These are phyloP conservation scores for Tetanocera ferruginea DNA, from an alignment of 2,888 invertebrate species.

Conservation along the genomic window DNA sequence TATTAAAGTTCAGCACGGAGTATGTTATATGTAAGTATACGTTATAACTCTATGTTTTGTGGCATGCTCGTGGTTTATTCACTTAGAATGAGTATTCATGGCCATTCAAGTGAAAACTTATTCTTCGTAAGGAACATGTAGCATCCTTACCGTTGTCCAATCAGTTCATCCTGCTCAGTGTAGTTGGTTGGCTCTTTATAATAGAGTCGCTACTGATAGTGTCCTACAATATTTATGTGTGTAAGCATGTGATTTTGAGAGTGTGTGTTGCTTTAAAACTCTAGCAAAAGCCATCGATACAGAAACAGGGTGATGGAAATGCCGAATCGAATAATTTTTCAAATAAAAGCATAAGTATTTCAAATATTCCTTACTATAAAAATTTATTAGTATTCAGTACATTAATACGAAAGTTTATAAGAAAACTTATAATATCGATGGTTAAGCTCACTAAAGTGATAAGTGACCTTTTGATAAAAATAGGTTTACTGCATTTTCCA, in stretches of 20 bases:
- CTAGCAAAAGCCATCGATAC: not conserved
- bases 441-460: too few species aligned
- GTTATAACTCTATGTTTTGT: too few species aligned
- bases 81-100: slow-evolving; percentile 5
- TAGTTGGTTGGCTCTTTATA: not conserved
- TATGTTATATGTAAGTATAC: too few species aligned
- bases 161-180: not conserved
- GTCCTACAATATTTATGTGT: not conserved
- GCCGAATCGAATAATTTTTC: too few species aligned
- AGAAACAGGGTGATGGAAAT: not conserved
- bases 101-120: slow-evolving; percentile 20
- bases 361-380: too few species aligned
- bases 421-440: too few species aligned
- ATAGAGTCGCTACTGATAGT: slow-evolving; percentile 10
- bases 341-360: too few species aligned
- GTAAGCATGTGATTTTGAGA: not conserved
- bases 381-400: too few species aligned
- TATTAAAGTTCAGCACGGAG: too few species aligned
- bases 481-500: too few species aligned
- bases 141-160: not conserved
- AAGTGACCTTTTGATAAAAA: too few species aligned
- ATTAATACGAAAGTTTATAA: too few species aligned
- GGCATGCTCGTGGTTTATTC: slow-evolving; percentile 11
- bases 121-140: not conserved
- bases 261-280: not conserved